A percentile compares a stretch with the other conserved stretches of the same genome.
Evolutionary conservation across 2,113 vertebrate genomes (phyloP).

Genomic region (Todiramphus chloris): DNA sequence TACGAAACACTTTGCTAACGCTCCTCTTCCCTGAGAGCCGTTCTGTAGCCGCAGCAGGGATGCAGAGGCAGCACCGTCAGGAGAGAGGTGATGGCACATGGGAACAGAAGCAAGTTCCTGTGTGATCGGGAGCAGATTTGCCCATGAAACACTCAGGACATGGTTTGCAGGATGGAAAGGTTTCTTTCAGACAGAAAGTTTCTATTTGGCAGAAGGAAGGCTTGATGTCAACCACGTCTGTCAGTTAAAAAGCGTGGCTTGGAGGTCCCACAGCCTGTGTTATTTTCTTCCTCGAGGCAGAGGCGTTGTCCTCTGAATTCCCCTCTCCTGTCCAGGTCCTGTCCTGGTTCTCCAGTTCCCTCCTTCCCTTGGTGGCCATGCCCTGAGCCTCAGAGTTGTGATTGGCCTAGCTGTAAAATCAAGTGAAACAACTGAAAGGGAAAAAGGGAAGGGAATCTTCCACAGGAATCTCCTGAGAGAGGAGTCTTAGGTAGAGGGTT

Average conservation of each 20-base stretch:
- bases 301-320: background rate
- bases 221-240: background rate
- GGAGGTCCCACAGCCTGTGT: accelerated
- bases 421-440: background rate
- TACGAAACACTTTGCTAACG: background rate
- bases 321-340: background rate
- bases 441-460: background rate
- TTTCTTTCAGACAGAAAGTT: background rate
- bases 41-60: background rate
- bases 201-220: background rate
- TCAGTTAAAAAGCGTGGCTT: background rate
- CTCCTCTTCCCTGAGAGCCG: background rate
- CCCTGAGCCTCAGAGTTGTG: background rate
- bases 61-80: accelerated
- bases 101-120: background rate
- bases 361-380: accelerated
- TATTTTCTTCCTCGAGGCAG: accelerated
- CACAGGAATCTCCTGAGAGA: background rate
- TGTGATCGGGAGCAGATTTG: background rate
- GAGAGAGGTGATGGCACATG: background rate
- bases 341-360: background rate
- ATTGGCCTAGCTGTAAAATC: background rate
- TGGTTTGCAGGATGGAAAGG: background rate
- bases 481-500: background rate
- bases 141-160: background rate